phyloP scores from a whole-genome alignment of 2,888 invertebrate species.

The Rhingia campestris region DNA sequence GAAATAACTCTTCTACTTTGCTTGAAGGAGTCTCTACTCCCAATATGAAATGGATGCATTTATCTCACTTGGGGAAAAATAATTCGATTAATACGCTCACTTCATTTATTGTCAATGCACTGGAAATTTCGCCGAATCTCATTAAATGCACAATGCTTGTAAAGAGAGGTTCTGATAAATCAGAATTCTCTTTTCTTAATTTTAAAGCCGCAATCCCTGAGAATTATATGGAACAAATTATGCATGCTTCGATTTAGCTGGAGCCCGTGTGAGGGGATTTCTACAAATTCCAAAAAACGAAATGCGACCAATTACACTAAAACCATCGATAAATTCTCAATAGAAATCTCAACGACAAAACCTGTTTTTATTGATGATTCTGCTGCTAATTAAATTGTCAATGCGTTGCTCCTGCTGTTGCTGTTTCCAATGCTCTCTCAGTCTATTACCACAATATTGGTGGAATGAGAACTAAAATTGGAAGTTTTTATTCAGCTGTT shows the following conservation, averaged over 20 bases:
- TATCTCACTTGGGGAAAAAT: conserved; percentile 1
- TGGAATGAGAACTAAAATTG: conserved; percentile 8
- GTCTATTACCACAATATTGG: neutral
- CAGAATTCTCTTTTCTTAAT: neutral
- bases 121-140: too few relatives aligned
- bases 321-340: neutral
- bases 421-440: neutral
- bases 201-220: neutral
- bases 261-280: conserved; percentile 1
- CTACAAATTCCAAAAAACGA: conserved; percentile 10
- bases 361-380: too few relatives aligned
- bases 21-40: conserved; percentile 2
- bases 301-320: neutral
- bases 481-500: conserved; percentile 11
- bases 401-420: neutral
- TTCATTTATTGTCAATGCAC: neutral
- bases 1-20: conserved; percentile 3
- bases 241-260: too few relatives aligned
- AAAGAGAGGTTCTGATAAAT: neutral
- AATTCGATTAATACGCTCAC: neutral
- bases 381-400: too few relatives aligned
- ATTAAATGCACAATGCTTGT: too few relatives aligned
- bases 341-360: neutral
- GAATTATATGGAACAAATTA: neutral
- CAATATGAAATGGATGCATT: conserved; percentile 1